These are phyloP conservation scores for Ernsta delagoae DNA, from an alignment of 2,888 invertebrate genomes.

Conservation along the genomic window DNA sequence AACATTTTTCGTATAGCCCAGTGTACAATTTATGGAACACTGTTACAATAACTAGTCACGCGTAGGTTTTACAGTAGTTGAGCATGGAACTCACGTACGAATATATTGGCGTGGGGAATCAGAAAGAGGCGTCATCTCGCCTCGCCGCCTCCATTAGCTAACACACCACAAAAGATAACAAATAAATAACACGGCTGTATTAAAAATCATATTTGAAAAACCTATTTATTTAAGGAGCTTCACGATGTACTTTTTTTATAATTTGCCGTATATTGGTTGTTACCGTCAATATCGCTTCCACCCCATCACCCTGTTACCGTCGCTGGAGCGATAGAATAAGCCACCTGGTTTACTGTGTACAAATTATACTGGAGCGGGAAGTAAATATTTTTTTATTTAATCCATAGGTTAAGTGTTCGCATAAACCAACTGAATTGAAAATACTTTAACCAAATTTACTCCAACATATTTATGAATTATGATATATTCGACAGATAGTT, in stretches of 20 bases:
- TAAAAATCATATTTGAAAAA: not conserved
- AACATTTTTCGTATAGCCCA: not conserved
- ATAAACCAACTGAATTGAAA: not conserved
- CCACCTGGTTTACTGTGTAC: too few relatives aligned
- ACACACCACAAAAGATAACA: slow-evolving; percentile 1
- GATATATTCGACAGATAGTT: not conserved
- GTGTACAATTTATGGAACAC: not conserved
- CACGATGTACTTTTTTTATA: too few relatives aligned
- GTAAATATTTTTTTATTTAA: too few relatives aligned
- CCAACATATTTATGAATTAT: too few relatives aligned
- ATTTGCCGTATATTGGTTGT: too few relatives aligned
- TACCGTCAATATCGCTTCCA: too few relatives aligned
- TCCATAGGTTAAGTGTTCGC: too few relatives aligned
- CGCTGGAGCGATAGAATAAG: too few relatives aligned
- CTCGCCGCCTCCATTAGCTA: slow-evolving; percentile 2
- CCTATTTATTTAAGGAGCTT: too few relatives aligned
- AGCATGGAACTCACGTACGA: not conserved
- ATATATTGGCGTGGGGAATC: slow-evolving; percentile 7
- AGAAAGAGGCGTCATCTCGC: slow-evolving; percentile 7
- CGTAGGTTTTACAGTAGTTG: slow-evolving; percentile 5
- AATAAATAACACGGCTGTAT: not conserved
- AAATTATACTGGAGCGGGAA: too few relatives aligned
- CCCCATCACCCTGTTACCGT: too few relatives aligned
- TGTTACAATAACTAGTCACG: slow-evolving; percentile 3
- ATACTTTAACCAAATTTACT: not conserved